Evolutionary conservation across 2,797 vertebrate species (phyloP).

Genomic region (Acanthiza pusilla): DNA sequence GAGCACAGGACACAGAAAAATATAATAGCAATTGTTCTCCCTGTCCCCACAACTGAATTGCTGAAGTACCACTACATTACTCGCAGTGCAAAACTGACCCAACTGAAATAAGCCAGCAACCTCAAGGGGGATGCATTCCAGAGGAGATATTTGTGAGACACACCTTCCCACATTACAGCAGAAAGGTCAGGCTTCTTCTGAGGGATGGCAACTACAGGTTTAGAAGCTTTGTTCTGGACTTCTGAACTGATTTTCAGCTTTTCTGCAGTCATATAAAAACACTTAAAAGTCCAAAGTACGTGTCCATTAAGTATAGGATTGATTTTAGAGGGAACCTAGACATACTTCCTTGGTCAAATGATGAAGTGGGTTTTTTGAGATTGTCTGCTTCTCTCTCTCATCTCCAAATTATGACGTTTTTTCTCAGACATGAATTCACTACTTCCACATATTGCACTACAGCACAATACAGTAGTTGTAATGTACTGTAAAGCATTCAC

Average conservation of each 20-base stretch:
- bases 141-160: background rate
- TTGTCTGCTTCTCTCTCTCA: background rate
- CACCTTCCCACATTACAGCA: background rate
- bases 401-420: background rate
- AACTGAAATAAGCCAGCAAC: background rate
- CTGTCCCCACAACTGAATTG: background rate
- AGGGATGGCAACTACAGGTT: background rate
- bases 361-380: background rate
- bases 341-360: background rate
- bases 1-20: background rate
- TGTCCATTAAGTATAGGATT: background rate
- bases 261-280: background rate
- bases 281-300: background rate
- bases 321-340: background rate
- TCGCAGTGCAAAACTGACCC: background rate
- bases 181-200: background rate
- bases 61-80: background rate
- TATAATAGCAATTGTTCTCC: background rate
- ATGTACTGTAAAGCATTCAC: background rate
- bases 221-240: background rate
- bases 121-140: background rate
- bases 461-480: background rate
- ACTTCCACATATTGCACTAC: background rate
- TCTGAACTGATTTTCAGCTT: background rate
- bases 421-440: background rate